Percentiles rank a stretch among this genome's conserved stretches.
These are phyloP conservation scores for Aplocera efformata DNA, from an alignment of 2,888 invertebrate species.

Conservation along the genomic window DNA sequence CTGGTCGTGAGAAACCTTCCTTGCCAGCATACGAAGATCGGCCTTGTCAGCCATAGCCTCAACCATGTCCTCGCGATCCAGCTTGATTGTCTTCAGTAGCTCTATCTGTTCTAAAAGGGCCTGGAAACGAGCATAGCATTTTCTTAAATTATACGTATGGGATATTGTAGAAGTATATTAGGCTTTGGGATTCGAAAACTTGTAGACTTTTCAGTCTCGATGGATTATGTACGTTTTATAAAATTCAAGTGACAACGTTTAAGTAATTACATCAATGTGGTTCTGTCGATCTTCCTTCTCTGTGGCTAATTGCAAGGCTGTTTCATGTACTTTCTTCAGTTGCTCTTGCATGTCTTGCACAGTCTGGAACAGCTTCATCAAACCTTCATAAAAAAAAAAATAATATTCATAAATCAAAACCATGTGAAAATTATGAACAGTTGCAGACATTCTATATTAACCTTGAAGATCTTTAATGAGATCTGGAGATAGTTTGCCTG, in stretches of 20 bases:
- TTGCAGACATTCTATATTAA: constrained; percentile 21
- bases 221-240: neutral
- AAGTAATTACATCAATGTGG: constrained; percentile 70
- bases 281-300: constrained; percentile 79
- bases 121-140: constrained; percentile 43
- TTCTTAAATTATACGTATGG: neutral
- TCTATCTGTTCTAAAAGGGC: constrained; percentile 83
- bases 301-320: constrained; percentile 68
- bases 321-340: constrained; percentile 58
- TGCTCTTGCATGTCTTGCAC: constrained; percentile 67
- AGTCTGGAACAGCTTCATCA: constrained; percentile 63
- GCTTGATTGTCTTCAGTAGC: constrained; percentile 82
- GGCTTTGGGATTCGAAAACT: too few species aligned
- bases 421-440: neutral
- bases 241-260: too few species aligned
- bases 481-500: constrained; percentile 51
- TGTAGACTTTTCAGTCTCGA: too few species aligned
- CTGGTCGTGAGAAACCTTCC: constrained; percentile 87
- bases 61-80: constrained; percentile 85
- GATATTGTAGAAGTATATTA: too few species aligned
- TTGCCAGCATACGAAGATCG: constrained; percentile 83
- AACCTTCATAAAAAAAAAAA: constrained; percentile 35
- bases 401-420: neutral
- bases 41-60: constrained; percentile 88
- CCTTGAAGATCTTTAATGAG: constrained; percentile 63